Evolutionary conservation across 2,113 vertebrate genomes (phyloP), one percentile per base, ranked within the genome.

Genomic region (Colius striatus): DNA sequence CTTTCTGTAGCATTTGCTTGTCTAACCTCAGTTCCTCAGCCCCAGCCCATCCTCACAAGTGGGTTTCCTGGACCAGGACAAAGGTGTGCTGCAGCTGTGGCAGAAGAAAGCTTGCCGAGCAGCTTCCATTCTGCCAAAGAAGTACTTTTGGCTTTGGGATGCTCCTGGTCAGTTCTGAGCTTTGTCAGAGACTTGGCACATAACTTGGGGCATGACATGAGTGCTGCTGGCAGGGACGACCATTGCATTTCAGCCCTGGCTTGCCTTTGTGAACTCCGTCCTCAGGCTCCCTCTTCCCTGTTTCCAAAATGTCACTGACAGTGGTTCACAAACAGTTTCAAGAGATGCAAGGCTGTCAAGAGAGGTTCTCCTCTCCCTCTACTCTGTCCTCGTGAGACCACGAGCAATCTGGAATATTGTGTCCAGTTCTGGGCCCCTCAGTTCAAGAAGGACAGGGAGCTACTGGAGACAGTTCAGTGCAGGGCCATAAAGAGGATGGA

Each of bases 1-100:
- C 4, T 70, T 25, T 79, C 51, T 57, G 41, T 32, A 53, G 29
- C 3, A 1, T 13, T 50, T 32, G 3, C 38, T 87, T 84, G n/a
- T 36, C 36, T 57, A 73, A 13, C n/a, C 26, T 84, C 10, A 3
- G 18, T 57, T 53, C 32, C 23, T 58, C 66, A 75, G 47, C 27
- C 34, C 48, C 41, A 74, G 27, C 16, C 36, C 16, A 16, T 16
- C 27, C 53, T 57, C 0, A 0, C 18, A 51, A 1, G 2, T 8
- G 10, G 6, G 10, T 75, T 90, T 75, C 36, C 26, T 23, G 53
- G 57, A 7, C 41, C 38, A 3, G 26, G 11, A 17, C 20, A 74
- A 73, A 74, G 19, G 15, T 4, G 0, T 41, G 6, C 17, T 68
- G 32, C 22, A 65, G 47, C 19, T 2, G n/a, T 7, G 65, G 19